phyloP scores from a whole-genome alignment of 2,797 vertebrate species.

The Intellagama lesueurii region DNA sequence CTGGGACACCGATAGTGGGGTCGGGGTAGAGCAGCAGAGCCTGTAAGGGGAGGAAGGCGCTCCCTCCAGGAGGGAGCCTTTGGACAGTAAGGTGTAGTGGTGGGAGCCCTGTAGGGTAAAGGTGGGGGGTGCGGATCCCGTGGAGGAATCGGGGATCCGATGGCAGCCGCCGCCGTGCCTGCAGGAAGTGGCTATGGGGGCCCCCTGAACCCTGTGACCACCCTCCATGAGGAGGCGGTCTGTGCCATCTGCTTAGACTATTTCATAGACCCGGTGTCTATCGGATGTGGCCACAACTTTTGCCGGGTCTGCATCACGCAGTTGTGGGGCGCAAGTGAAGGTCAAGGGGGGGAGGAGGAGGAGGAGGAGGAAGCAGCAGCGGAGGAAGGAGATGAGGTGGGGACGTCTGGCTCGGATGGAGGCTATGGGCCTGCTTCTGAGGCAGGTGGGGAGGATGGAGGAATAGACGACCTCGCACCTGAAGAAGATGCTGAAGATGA shows the following conservation, averaged over 20 bases:
- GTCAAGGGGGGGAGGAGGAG: slow-evolving; percentile 47
- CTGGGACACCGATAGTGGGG: no score
- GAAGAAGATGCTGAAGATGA: slow-evolving; percentile 72
- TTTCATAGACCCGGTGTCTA: slow-evolving; percentile 78
- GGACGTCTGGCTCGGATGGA: slow-evolving; percentile 49
- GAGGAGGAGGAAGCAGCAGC: slow-evolving; percentile 42
- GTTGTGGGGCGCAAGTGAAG: slow-evolving; percentile 71
- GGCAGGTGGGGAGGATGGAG: slow-evolving; percentile 57
- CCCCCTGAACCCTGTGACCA: slow-evolving; percentile 72
- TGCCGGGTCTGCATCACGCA: slow-evolving; percentile 77
- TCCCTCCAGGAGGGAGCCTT: not conserved
- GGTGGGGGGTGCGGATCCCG: not conserved
- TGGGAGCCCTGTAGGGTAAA: not conserved
- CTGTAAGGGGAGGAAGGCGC: not conserved
- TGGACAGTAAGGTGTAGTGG: not conserved
- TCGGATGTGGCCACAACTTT: slow-evolving; percentile 80
- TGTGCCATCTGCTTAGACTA: slow-evolving; percentile 80
- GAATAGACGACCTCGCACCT: slow-evolving; percentile 66
- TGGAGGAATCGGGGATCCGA: accelerated
- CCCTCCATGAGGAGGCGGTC: slow-evolving; percentile 78
- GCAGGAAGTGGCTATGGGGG: not conserved
- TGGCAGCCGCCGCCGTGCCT: not conserved
- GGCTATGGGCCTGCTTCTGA: slow-evolving; percentile 62
- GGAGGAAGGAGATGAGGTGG: slow-evolving; percentile 41
- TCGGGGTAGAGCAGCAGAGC: no score